A percentile compares a stretch with the other conserved stretches of the same genome.
These are phyloP conservation scores for Caenorhabditis parvicauda DNA, from an alignment of 2,888 invertebrate genomes.

Conservation along the genomic window DNA sequence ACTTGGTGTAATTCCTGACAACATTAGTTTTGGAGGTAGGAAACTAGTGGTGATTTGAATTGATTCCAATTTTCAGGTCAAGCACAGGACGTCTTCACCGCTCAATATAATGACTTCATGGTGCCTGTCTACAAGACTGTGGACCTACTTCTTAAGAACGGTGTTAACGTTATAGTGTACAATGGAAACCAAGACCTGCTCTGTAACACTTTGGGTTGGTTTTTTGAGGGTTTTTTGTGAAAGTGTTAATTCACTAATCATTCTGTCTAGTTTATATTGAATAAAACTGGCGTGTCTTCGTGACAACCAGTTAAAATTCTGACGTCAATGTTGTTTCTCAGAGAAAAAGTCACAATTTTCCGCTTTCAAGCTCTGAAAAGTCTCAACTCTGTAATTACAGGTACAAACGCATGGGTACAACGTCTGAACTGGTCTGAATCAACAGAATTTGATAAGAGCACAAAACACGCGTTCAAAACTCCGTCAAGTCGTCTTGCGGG, in stretches of 20 bases:
- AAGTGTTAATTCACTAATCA: neutral
- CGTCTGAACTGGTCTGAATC: slow-evolving; percentile 72
- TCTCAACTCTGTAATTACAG: too few species aligned
- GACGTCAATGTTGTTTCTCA: too few species aligned
- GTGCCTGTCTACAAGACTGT: slow-evolving; percentile 73
- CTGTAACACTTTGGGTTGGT: slow-evolving; percentile 76
- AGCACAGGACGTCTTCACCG: slow-evolving; percentile 70
- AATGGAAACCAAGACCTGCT: slow-evolving; percentile 82
- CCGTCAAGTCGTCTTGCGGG: slow-evolving; percentile 39
- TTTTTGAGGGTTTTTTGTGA: neutral
- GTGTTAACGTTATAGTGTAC: slow-evolving; percentile 73
- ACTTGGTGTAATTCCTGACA: slow-evolving; percentile 70
- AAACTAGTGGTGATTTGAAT: too few species aligned
- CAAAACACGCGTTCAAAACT: slow-evolving; percentile 31
- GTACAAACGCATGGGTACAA: slow-evolving; percentile 77
- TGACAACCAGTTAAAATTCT: too few species aligned
- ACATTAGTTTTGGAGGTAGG: slow-evolving; percentile 72
- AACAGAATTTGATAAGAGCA: slow-evolving; percentile 67
- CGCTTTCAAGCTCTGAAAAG: too few species aligned
- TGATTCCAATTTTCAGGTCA: slow-evolving; percentile 63
- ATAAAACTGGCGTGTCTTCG: too few species aligned
- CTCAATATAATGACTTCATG: slow-evolving; percentile 75
- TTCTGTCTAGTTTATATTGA: too few species aligned
- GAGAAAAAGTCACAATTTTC: too few species aligned
- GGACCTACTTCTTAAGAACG: slow-evolving; percentile 36